Evolutionary conservation across 2,888 invertebrate genomes (phyloP), one percentile per base, ranked within the genome.

Genomic region (Coenonympha arcania): DNA sequence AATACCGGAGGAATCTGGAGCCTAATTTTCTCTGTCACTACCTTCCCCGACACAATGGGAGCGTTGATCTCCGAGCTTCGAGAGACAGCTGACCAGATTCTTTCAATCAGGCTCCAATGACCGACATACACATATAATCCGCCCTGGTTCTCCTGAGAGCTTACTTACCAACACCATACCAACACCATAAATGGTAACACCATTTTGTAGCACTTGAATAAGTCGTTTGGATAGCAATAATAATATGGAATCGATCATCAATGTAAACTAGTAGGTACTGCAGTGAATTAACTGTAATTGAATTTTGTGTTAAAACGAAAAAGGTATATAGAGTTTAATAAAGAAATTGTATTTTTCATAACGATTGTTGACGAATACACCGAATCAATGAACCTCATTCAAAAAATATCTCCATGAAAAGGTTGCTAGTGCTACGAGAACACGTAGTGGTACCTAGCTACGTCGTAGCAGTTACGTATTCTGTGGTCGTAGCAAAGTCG

Each of bases 1-100:
- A 84, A 85, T 82, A 85, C 74, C 76, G 63, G 69, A 69, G 81
- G 84, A 85, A 84, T 85, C 71, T 69, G 70, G 71, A 76, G 77
- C 81, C 79, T 76, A 83, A 84, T 85, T 84, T 73, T 71, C 68
- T 68, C 80, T 85, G 83, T 80, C 82, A 77, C 78, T 79, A 77
- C 72, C 74, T 74, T 69, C 66, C 69, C 71, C 71, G 73, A 71
- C 78, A 83, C 84, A 84, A 81, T 82, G 84, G 67, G 85, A 81
- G 74, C 85, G 72, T 84, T 86, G 85, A 83, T 85, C 85, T 76
- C 73, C 61, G 65, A 74, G 77, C 76, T 76, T 69, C 64, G 65
- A 62, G 64, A 66, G 71, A 74, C 74, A 71, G 62, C 71, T 79
- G 75, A 74, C 78, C 76, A 81, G 66, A 72, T 78, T 79, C 67